Evolutionary conservation across 2,113 vertebrate species (phyloP).

Genomic region (Oceanodroma tethys): DNA sequence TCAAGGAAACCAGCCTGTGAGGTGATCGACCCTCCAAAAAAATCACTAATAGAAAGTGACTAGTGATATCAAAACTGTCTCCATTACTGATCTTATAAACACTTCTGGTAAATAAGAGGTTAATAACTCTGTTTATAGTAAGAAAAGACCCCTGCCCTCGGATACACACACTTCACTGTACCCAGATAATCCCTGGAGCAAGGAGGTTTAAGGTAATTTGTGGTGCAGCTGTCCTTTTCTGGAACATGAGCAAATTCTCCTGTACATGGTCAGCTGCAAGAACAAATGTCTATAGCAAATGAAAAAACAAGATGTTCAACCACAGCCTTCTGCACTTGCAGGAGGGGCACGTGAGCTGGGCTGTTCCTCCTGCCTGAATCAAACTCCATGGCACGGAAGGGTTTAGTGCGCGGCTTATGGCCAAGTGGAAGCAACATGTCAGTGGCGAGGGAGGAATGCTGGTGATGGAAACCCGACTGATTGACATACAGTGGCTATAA

Average conservation of each 20-base stretch:
- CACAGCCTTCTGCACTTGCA: constrained; percentile 34
- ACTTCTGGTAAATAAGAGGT: constrained; percentile 57
- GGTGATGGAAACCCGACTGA: constrained; percentile 50
- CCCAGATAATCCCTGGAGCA: constrained; percentile 83
- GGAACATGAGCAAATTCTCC: constrained; percentile 86
- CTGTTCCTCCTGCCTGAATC: constrained; percentile 45
- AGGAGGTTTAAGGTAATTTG: constrained; percentile 87
- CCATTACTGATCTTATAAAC: not conserved
- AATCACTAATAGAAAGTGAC: not conserved
- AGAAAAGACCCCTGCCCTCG: constrained; percentile 58
- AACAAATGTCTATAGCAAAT: constrained; percentile 86
- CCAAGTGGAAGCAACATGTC: constrained; percentile 69
- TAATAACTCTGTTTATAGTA: constrained; percentile 67
- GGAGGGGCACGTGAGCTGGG: constrained; percentile 48
- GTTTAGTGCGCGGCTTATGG: constrained; percentile 61
- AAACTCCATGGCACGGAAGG: constrained; percentile 45
- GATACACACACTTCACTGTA: constrained; percentile 75
- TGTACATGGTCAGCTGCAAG: constrained; percentile 87
- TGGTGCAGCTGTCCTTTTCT: constrained; percentile 87
- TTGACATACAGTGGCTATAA: constrained; percentile 48
- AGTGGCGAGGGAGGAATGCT: constrained; percentile 53
- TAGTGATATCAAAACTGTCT: not conserved
- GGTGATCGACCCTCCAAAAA: not conserved
- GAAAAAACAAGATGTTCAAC: constrained; percentile 83
- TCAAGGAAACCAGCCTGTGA: not conserved